Evolutionary conservation across 2,797 vertebrate species (phyloP), one percentile per base, ranked within the genome.

Genomic region (Nannoperca obscura): DNA sequence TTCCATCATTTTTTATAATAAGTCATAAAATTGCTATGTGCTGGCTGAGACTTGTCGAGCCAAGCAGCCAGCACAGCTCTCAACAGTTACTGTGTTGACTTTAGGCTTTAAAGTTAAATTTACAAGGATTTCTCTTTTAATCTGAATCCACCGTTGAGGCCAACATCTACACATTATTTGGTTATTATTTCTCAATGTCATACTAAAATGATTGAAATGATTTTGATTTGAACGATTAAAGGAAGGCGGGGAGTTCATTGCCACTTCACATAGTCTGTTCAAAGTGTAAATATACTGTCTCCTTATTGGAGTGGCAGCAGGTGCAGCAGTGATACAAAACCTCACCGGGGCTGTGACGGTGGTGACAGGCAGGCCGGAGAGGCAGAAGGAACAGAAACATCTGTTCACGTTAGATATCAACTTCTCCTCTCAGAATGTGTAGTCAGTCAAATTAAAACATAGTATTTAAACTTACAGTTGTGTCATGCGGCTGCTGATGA

Each of bases 1-100:
- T 61, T 34, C 44, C 2, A 50, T 71, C 4, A 47, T 71, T 59
- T 46, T 32, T 54, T 57, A 38, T 67, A 77, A 74, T 75, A 49
- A 59, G 36, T 34, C 15, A 27, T 34, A 50, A 42, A 65, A 42
- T 12, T 40, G 19, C 47, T 40, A 0, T 46, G 38, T 66, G 20
- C 57, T 59, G 53, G 32, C 15, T 36, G 63, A 46, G 40, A 59
- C 63, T 19, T 34, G 22, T 24, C 2, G 27, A 74, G 52, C 44
- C 34, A 36, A 69, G 27, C 52, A 61, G 58, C 44, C 24, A 52
- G 44, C 13, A 36, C 42, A 47, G 14, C 11, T 14, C 30, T 71
- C 36, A 49, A 8, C 13, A 62, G 20, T 64, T 42, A 64, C 22
- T 60, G 49, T 57, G 44, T 57, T 68, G 19, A 24, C 68, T 76